A percentile compares a stretch with the other conserved stretches of the same genome.
phyloP scores from a whole-genome alignment of 2,113 vertebrate genomes.

The Marmota flaviventris region DNA sequence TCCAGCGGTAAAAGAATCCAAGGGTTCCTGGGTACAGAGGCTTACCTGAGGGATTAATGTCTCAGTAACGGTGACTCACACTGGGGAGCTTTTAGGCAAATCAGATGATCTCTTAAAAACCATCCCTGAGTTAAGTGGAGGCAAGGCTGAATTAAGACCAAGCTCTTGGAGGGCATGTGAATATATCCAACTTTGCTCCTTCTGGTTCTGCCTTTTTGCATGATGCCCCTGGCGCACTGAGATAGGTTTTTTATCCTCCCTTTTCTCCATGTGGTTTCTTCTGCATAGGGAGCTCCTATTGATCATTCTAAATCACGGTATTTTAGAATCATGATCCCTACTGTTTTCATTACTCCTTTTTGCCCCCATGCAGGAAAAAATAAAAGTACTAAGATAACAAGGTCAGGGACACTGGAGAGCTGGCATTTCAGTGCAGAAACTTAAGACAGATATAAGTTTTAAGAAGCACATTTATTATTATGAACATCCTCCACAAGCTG shows the following conservation, averaged over 20 bases:
- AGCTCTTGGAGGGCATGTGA: not conserved
- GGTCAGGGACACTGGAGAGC: not conserved
- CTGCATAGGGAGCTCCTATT: not conserved
- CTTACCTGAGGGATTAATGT: not conserved
- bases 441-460: too few relatives aligned
- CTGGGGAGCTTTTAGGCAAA: constrained; percentile 68
- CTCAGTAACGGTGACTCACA: not conserved
- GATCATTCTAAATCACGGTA: not conserved
- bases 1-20: not conserved
- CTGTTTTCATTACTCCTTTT: constrained; percentile 12
- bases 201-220: not conserved
- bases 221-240: not conserved
- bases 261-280: not conserved
- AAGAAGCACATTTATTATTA: not conserved
- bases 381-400: not conserved
- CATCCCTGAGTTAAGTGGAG: not conserved
- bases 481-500: too few relatives aligned
- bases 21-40: not conserved
- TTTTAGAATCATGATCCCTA: constrained; percentile 1
- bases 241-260: not conserved
- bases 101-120: constrained; percentile 26
- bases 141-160: constrained; percentile 21
- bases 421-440: not conserved
- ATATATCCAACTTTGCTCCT: not conserved
- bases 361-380: not conserved